These are phyloP conservation scores for Danio aesculapii DNA, from an alignment of 2,797 vertebrate species.

Conservation along the genomic window DNA sequence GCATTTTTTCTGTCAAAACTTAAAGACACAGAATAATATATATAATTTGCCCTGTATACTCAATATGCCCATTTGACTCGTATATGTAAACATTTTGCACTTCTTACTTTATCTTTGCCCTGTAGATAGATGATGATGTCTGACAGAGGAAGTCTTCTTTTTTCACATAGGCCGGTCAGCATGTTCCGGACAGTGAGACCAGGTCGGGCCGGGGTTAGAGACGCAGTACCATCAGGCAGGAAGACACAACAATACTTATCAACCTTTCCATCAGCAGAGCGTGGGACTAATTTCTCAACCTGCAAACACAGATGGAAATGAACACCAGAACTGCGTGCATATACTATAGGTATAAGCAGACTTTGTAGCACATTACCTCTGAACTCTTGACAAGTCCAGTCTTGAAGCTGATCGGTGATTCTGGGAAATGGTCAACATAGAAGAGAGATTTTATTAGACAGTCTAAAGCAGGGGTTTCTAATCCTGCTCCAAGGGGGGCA, in stretches of 20 bases:
- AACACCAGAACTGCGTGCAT: background rate
- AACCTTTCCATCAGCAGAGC: conserved; percentile 70
- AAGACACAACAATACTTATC: conserved; percentile 88
- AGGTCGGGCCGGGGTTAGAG: conserved; percentile 76
- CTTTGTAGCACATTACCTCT: conserved; percentile 44
- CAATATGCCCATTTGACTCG: no score
- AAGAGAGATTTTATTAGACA: background rate
- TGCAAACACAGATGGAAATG: conserved; percentile 23
- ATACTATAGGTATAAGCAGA: background rate
- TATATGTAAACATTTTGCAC: background rate
- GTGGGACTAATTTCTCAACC: conserved; percentile 62
- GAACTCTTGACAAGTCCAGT: conserved; percentile 44
- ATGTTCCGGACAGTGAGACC: conserved; percentile 81
- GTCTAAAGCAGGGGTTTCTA: no score
- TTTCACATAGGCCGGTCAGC: conserved; percentile 84
- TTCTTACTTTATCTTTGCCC: conserved; percentile 83
- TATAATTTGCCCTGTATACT: no score
- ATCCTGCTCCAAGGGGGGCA: no score
- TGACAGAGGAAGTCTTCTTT: conserved; percentile 81
- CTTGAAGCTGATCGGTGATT: conserved; percentile 45
- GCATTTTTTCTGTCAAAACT: no score
- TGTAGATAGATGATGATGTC: conserved; percentile 85
- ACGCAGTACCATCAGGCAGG: conserved; percentile 85
- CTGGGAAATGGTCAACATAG: conserved; percentile 30
- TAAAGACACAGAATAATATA: no score